phyloP scores from a whole-genome alignment of 2,797 vertebrate genomes.

The Rhinella marina region DNA sequence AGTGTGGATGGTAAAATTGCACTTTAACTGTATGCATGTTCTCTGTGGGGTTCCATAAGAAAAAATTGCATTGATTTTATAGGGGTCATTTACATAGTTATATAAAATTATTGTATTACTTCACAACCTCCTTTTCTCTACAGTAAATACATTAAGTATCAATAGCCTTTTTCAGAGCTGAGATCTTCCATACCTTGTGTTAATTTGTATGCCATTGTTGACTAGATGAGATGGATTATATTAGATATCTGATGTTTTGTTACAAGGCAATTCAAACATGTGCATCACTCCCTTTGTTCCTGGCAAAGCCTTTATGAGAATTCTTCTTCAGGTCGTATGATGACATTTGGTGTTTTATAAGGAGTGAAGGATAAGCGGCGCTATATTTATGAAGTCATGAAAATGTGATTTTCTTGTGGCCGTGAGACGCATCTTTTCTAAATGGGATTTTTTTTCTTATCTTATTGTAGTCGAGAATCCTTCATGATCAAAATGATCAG shows the following conservation, averaged over 20 bases:
- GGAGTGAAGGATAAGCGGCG: neutral
- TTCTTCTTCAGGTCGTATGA: neutral
- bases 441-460: slow-evolving; percentile 39
- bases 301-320: slow-evolving; percentile 9
- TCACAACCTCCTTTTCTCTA: too few species aligned
- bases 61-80: too few species aligned
- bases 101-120: too few species aligned
- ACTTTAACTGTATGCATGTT: too few species aligned
- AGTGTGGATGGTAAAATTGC: too few species aligned
- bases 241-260: neutral
- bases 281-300: neutral
- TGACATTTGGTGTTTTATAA: slow-evolving; percentile 16
- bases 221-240: neutral
- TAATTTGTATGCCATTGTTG: neutral
- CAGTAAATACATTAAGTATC: neutral
- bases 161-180: neutral
- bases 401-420: slow-evolving; percentile 39
- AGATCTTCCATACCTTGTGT: neutral
- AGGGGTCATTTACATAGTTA: too few species aligned
- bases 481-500: slow-evolving; percentile 63
- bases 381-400: slow-evolving; percentile 34
- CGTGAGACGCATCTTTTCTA: slow-evolving; percentile 43
- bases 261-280: neutral
- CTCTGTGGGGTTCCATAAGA: too few species aligned
- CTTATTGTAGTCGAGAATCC: slow-evolving; percentile 58